These are phyloP conservation scores for Rhabdomys dilectus DNA, from an alignment of 2,113 vertebrate genomes.

Conservation along the genomic window DNA sequence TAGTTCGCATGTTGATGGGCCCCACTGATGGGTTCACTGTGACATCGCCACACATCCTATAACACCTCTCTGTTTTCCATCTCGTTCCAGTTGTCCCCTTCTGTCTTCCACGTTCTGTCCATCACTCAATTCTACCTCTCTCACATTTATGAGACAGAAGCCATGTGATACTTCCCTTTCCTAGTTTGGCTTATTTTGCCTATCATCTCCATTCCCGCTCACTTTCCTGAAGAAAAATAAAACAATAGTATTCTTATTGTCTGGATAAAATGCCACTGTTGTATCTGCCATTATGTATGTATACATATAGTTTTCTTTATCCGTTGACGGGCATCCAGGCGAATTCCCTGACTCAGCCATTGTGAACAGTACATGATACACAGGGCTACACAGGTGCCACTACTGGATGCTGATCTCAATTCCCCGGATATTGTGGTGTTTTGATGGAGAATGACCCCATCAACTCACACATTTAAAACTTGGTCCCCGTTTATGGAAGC, in stretches of 20 bases:
- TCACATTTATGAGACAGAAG: not conserved
- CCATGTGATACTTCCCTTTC: not conserved
- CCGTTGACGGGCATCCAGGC: not conserved
- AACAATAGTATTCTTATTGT: not conserved
- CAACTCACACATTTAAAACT: not conserved
- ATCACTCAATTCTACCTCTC: not conserved
- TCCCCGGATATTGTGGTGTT: not conserved
- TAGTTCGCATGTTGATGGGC: too few relatives aligned
- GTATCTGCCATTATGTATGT: too few relatives aligned
- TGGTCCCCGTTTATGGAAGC: not conserved
- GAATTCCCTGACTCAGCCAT: not conserved
- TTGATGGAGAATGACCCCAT: too few relatives aligned
- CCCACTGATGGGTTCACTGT: too few relatives aligned
- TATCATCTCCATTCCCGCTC: not conserved
- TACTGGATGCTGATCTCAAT: not conserved
- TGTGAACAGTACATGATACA: not conserved
- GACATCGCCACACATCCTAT: not conserved
- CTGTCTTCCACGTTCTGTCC: rapidly evolving
- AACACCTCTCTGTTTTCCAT: not conserved
- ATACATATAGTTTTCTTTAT: too few relatives aligned
- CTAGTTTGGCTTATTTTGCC: not conserved
- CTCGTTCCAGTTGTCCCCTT: too few relatives aligned
- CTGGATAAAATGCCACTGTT: not conserved
- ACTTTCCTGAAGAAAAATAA: not conserved
- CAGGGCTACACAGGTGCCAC: not conserved